phyloP scores from a whole-genome alignment of 2,888 invertebrate genomes.

The Nebria brevicollis region DNA sequence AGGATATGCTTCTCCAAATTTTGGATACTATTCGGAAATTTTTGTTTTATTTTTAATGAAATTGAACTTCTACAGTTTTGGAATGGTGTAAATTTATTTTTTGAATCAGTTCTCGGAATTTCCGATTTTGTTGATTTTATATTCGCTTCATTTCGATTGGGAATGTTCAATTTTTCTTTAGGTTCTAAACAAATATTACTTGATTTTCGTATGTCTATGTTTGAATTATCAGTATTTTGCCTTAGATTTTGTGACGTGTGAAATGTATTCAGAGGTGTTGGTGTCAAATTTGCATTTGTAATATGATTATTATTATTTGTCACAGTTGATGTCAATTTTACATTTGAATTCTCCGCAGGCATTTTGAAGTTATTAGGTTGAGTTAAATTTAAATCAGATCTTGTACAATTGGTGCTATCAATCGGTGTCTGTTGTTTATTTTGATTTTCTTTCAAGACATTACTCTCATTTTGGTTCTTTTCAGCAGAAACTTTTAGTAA shows the following conservation, averaged over 20 bases:
- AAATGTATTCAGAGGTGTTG: no score
- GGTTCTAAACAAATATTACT: conserved; percentile 41
- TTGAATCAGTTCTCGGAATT: neutral
- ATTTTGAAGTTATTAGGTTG: no score
- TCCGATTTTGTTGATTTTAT: neutral
- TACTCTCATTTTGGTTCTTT: conserved; percentile 50
- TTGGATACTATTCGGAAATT: neutral
- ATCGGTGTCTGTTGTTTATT: conserved; percentile 44
- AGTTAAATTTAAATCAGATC: no score
- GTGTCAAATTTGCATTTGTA: no score
- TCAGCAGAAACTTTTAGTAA: conserved; percentile 46
- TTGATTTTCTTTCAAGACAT: conserved; percentile 44
- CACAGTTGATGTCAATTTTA: no score
- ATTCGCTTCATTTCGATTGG: neutral
- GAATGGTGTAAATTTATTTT: neutral
- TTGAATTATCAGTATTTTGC: neutral
- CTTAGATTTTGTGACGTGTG: neutral
- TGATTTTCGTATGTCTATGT: no score
- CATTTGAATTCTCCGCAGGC: no score
- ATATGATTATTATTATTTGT: no score
- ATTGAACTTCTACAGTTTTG: neutral
- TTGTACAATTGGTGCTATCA: conserved; percentile 21
- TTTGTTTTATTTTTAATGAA: neutral
- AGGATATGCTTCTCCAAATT: neutral
- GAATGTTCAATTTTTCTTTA: conserved; percentile 13